Conservation (phyloP, 2,888 invertebrate genomes). For the Coelopa pilipes region DNA sequence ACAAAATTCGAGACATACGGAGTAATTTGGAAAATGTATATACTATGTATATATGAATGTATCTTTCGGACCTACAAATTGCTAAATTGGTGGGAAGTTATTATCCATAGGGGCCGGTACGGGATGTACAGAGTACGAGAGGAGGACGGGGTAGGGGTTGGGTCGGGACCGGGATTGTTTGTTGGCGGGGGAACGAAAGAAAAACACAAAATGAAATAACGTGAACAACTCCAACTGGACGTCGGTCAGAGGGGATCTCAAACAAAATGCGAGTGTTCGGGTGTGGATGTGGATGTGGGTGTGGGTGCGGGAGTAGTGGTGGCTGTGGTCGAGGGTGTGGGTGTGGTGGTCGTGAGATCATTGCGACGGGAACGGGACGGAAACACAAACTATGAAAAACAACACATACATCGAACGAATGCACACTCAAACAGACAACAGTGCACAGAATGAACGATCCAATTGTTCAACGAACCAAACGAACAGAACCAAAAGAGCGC, state of each 20-base stretch:
- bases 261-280: not conserved
- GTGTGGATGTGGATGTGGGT: not conserved
- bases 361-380: too few relatives aligned
- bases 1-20: constrained; percentile 65
- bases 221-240: not conserved
- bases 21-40: constrained; percentile 31
- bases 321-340: not conserved
- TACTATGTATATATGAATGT: too few relatives aligned
- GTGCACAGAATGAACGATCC: not conserved
- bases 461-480: constrained; percentile 22
- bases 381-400: constrained; percentile 30
- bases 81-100: constrained; percentile 48
- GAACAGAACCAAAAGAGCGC: not conserved
- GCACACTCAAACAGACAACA: constrained; percentile 25
- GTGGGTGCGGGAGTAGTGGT: not conserved
- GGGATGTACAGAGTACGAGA: not conserved
- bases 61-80: constrained; percentile 15
- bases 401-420: constrained; percentile 30
- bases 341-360: not conserved
- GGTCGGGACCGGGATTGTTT: not conserved
- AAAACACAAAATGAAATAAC: constrained; percentile 5
- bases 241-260: not conserved
- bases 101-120: constrained; percentile 32
- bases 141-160: not conserved
- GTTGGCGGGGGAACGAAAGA: not conserved